These are phyloP conservation scores for Proales similis DNA, from an alignment of 1,140 invertebrate genomes.

Conservation along the genomic window DNA sequence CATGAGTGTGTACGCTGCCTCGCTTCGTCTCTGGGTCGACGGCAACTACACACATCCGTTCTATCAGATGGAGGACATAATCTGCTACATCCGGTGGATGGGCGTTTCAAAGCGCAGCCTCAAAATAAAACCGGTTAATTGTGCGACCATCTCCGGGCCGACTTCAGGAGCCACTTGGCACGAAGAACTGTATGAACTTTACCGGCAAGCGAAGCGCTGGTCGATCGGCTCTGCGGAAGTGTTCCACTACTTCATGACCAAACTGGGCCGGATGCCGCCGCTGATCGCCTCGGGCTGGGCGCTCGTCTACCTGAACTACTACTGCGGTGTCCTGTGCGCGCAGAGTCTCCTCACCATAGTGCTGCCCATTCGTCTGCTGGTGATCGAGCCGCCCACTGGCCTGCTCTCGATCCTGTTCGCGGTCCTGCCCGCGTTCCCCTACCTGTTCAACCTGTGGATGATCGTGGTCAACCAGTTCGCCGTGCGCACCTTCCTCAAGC, in stretches of 20 bases:
- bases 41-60: slow-evolving; percentile 41
- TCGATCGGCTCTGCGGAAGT: slow-evolving; percentile 43
- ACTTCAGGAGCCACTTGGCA: slow-evolving; percentile 39
- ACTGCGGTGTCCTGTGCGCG: slow-evolving; percentile 42
- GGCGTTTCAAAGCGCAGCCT: slow-evolving; percentile 40
- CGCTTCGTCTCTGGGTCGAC: slow-evolving; percentile 40
- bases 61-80: slow-evolving; percentile 43
- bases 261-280: slow-evolving; percentile 40
- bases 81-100: slow-evolving; percentile 42
- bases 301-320: slow-evolving; percentile 41
- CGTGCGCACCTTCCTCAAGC: slow-evolving; percentile 41
- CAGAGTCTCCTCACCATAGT: no score
- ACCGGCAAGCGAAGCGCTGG: slow-evolving; percentile 41
- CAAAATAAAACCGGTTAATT: slow-evolving; percentile 39
- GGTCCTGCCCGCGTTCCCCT: slow-evolving; percentile 40
- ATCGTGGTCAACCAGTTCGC: slow-evolving; percentile 42
- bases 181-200: slow-evolving; percentile 43
- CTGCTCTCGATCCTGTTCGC: slow-evolving; percentile 39
- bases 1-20: slow-evolving; percentile 42
- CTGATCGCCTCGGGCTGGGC: slow-evolving; percentile 39
- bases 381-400: slow-evolving; percentile 39
- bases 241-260: slow-evolving; percentile 43
- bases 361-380: slow-evolving; percentile 38
- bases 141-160: slow-evolving; percentile 40
- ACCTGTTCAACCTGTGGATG: slow-evolving; percentile 41